phyloP scores from a whole-genome alignment of 2,797 vertebrate species.

The Sebastes vulpes region DNA sequence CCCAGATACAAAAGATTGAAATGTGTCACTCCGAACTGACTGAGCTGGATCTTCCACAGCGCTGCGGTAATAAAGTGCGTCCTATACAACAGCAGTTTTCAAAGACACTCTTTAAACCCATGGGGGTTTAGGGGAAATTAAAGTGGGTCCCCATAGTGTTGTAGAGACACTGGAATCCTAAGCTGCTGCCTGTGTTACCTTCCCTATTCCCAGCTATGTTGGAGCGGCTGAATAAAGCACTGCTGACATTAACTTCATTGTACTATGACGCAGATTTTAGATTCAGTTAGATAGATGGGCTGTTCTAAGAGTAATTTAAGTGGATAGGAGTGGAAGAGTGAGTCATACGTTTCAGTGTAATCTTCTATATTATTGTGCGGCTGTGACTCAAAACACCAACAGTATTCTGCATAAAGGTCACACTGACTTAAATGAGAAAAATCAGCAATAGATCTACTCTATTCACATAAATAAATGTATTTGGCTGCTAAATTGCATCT shows the following conservation, averaged over 20 bases:
- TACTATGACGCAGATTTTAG: conserved; percentile 28
- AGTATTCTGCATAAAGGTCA: neutral
- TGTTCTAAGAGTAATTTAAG: conserved; percentile 20
- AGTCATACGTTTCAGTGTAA: conserved; percentile 34
- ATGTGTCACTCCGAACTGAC: conserved; percentile 47
- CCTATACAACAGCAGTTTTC: conserved; percentile 64
- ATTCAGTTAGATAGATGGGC: conserved; percentile 13
- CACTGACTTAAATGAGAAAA: neutral
- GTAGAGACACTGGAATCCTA: conserved; percentile 34
- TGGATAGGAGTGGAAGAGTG: conserved; percentile 11
- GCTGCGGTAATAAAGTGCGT: conserved; percentile 58
- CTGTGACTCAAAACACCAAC: conserved; percentile 26
- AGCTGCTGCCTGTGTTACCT: conserved; percentile 29
- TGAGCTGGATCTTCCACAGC: conserved; percentile 39
- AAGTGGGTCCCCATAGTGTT: conserved; percentile 43
- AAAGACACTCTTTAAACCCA: conserved; percentile 56
- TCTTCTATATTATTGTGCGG: conserved; percentile 7
- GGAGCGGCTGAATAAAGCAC: conserved; percentile 13
- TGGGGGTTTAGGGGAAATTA: conserved; percentile 62
- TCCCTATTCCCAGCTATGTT: conserved; percentile 24
- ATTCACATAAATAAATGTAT: neutral
- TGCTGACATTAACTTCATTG: conserved; percentile 30
- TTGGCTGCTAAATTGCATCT: neutral
- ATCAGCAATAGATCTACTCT: neutral
- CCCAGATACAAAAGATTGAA: conserved; percentile 53